phyloP scores from a whole-genome alignment of 2,113 vertebrate genomes.

The Chloropsis cyanopogon region DNA sequence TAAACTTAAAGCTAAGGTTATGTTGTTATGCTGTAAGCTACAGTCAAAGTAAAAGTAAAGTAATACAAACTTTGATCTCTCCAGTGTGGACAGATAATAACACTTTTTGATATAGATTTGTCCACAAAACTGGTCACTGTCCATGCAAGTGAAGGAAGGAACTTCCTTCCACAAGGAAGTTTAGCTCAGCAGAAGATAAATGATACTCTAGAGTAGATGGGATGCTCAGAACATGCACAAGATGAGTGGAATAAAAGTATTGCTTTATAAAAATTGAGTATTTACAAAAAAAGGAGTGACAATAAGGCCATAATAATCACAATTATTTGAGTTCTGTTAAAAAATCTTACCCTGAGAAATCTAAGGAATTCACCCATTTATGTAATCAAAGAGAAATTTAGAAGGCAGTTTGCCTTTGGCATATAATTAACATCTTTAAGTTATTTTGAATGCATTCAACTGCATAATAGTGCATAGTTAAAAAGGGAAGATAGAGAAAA shows the following conservation, averaged over 20 bases:
- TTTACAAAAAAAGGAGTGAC: neutral
- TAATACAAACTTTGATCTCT: neutral
- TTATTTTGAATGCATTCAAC: neutral
- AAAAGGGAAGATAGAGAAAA: neutral
- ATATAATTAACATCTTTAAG: neutral
- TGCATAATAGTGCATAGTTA: neutral
- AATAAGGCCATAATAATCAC: neutral
- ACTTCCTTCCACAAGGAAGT: neutral
- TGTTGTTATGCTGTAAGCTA: rapidly evolving
- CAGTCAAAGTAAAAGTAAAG: neutral
- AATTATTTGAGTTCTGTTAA: neutral
- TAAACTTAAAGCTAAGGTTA: neutral
- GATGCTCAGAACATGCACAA: neutral
- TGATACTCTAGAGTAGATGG: neutral
- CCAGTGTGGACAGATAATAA: neutral
- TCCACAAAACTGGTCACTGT: neutral
- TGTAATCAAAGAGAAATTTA: constrained; percentile 8
- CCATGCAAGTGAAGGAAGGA: neutral
- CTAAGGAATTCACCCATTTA: neutral
- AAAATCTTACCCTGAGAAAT: neutral
- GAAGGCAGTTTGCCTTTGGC: neutral
- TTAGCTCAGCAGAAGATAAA: neutral
- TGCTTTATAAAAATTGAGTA: neutral
- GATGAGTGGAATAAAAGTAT: neutral
- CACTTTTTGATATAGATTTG: neutral